phyloP scores from a whole-genome alignment of 2,888 invertebrate species.

The Clepsis dumicolana region DNA sequence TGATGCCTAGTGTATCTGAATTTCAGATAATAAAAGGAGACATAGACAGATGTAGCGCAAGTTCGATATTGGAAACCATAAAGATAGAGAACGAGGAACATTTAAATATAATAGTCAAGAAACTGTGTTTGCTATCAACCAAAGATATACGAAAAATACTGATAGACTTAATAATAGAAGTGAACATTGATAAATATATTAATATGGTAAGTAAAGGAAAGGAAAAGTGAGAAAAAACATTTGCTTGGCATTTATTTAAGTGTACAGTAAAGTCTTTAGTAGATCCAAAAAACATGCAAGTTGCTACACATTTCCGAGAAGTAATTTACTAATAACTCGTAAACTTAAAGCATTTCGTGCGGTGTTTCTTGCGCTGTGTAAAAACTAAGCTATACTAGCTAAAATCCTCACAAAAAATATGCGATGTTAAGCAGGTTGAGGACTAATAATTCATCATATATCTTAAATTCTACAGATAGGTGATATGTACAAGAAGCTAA shows the following conservation, averaged over 20 bases:
- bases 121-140: slow-evolving; percentile 73
- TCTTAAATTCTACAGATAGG: slow-evolving; percentile 64
- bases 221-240: no score
- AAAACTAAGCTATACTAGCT: no score
- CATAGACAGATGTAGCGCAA: slow-evolving; percentile 62
- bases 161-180: slow-evolving; percentile 74
- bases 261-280: no score
- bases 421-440: no score
- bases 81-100: slow-evolving; percentile 56
- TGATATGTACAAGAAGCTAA: slow-evolving; percentile 79
- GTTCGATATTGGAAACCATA: slow-evolving; percentile 58
- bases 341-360: no score
- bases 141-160: slow-evolving; percentile 74
- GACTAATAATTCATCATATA: not conserved
- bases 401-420: no score
- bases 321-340: no score
- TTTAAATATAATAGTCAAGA: slow-evolving; percentile 63
- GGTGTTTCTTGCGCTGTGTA: no score
- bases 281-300: no score
- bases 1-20: slow-evolving; percentile 12
- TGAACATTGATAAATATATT: slow-evolving; percentile 82
- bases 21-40: slow-evolving; percentile 70
- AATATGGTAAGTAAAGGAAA: slow-evolving; percentile 81
- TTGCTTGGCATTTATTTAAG: no score
- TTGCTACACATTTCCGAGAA: no score